phyloP scores from a whole-genome alignment of 2,888 invertebrate genomes.

The Amphiduros pacificus region DNA sequence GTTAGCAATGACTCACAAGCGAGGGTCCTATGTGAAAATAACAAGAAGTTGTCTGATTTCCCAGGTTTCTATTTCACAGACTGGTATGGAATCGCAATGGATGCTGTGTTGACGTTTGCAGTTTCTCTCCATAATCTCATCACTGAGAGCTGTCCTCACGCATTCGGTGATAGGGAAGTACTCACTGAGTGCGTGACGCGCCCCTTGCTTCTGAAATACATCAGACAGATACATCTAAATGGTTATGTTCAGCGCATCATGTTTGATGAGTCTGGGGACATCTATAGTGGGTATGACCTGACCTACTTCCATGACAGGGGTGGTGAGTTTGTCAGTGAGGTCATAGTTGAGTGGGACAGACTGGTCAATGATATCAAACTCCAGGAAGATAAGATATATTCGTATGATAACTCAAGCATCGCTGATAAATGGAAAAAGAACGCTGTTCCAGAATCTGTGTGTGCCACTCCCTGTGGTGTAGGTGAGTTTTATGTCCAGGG shows the following conservation, averaged over 20 bases:
- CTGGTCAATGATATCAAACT: too few species aligned
- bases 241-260: slow-evolving; percentile 19
- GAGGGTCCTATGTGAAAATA: too few species aligned
- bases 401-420: too few species aligned
- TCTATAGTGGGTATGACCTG: not conserved
- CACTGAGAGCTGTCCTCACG: not conserved
- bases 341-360: too few species aligned
- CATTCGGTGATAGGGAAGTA: not conserved
- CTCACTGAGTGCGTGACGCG: slow-evolving; percentile 32
- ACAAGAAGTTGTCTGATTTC: not conserved
- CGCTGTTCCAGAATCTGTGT: too few species aligned
- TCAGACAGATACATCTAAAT: slow-evolving; percentile 35
- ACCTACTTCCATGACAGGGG: too few species aligned
- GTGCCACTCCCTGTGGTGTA: too few species aligned
- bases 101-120: not conserved
- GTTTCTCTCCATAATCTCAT: not conserved
- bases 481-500: too few species aligned
- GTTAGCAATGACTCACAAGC: too few species aligned
- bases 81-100: not conserved
- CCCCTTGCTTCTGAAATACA: slow-evolving; percentile 31
- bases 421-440: too few species aligned
- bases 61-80: not conserved
- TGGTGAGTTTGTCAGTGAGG: too few species aligned
- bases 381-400: too few species aligned
- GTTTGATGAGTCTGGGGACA: slow-evolving; percentile 2